Base-by-base conservation (phyloP, 2,797 vertebrate species). In the Sitta carolinensis region DNA sequence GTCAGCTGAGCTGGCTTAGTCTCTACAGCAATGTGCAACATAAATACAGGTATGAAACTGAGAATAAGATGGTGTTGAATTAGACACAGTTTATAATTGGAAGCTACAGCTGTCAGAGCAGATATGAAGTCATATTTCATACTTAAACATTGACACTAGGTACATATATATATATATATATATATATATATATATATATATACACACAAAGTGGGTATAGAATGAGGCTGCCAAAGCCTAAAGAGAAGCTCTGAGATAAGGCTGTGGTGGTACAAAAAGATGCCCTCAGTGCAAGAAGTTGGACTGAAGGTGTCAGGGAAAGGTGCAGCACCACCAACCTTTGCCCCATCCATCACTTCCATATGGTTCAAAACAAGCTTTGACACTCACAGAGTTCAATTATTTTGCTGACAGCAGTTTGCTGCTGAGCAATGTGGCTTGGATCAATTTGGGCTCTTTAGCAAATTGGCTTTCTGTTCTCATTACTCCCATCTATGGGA, bases 11-110 rank as follows among this genome's bases (percentile, higher is more conserved):
- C 82, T 86, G 87, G 83, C 83, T 94, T 52, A 93, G 80, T 57
- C 80, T 93, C 58, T 91, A 47, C 67, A 95, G 92, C 85, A 92
- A 94, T 73, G 84, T 94, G 92, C 89, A 93, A 94, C 79, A 90
- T 78, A 94, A 91, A 95, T 87, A 79, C 94, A 96, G 92, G 91
- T 95, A 90, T 96, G 91, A 95, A 97, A 96, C 77, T 50, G 66
- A 95, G 84, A 92, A 85, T 84, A 90, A 96, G 93, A 91, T 8
- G 3, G 40, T 74, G 52, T 54, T 82, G 91, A 96, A 88, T 92
- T 96, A 94, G 89, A 90, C 30, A 63, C 30, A 55, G 69, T 76
- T 78, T 96, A 97, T 95, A 92, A 92, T 92, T 96, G 94, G 95
- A 95, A 96, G 70, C 84, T 73, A 84, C 94, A 95, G 92, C 92